phyloP scores from a whole-genome alignment of 2,888 invertebrate genomes.

The Julus scandinavius region DNA sequence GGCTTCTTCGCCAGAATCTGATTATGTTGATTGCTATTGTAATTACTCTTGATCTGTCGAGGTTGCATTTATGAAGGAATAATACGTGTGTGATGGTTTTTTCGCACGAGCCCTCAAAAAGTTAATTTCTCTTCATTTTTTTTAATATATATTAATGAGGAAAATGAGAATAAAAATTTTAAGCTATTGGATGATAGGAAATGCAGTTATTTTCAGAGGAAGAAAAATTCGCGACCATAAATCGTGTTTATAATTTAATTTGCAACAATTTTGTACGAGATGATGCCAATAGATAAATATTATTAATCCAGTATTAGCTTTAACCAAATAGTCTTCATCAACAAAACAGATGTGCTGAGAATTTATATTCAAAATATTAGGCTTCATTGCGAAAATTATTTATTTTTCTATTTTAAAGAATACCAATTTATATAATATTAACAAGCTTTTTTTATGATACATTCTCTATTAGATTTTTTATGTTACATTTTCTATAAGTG shows the following conservation, averaged over 20 bases:
- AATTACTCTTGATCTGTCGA: not conserved
- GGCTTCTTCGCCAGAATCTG: not conserved
- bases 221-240: not conserved
- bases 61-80: not conserved
- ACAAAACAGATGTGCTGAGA: no score
- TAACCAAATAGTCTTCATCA: no score
- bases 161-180: not conserved
- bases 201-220: not conserved
- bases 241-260: not conserved
- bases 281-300: no score
- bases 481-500: no score
- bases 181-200: not conserved
- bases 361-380: no score
- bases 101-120: not conserved
- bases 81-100: not conserved
- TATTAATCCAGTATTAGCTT: no score
- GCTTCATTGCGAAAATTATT: no score
- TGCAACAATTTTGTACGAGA: no score
- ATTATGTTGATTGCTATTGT: not conserved
- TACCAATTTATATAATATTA: no score
- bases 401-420: no score
- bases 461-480: no score
- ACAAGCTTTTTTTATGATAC: no score
- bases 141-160: not conserved
- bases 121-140: not conserved